phyloP scores from a whole-genome alignment of 2,113 vertebrate species.

The Seriola dumerili region DNA sequence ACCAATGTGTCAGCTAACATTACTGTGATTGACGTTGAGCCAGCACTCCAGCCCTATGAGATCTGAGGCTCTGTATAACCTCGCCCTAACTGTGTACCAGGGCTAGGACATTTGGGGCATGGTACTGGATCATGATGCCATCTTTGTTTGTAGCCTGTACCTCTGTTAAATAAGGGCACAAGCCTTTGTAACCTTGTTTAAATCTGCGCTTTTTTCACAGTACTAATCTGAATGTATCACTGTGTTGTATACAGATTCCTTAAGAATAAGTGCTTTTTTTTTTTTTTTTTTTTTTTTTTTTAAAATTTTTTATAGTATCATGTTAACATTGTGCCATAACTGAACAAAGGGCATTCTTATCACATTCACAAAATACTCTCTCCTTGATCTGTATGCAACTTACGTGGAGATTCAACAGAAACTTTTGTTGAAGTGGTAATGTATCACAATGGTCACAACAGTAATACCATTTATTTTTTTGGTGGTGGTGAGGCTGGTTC shows the following conservation, averaged over 20 bases:
- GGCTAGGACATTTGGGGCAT: conserved; percentile 79
- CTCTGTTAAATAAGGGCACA: conserved; percentile 69
- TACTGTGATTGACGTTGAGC: conserved; percentile 85
- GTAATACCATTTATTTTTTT: no score
- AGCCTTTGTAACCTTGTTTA: conserved; percentile 56
- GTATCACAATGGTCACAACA: not conserved
- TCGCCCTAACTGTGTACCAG: conserved; percentile 77
- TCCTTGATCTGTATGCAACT: no score
- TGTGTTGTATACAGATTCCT: not conserved
- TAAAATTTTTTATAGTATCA: not conserved
- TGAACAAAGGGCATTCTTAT: not conserved
- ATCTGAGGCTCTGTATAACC: conserved; percentile 83
- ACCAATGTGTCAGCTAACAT: conserved; percentile 82
- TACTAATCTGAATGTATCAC: conserved; percentile 1
- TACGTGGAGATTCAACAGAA: not conserved
- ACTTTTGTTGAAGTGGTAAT: not conserved
- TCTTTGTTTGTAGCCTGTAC: conserved; percentile 69
- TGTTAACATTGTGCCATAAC: not conserved
- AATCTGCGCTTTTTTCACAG: conserved; percentile 28
- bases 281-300: not conserved
- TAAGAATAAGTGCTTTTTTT: not conserved
- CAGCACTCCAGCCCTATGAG: conserved; percentile 71
- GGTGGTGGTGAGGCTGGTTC: no score
- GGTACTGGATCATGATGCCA: conserved; percentile 64
- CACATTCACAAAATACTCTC: not conserved